phyloP scores from a whole-genome alignment of 2,797 vertebrate genomes.

The Myotis myotis region DNA sequence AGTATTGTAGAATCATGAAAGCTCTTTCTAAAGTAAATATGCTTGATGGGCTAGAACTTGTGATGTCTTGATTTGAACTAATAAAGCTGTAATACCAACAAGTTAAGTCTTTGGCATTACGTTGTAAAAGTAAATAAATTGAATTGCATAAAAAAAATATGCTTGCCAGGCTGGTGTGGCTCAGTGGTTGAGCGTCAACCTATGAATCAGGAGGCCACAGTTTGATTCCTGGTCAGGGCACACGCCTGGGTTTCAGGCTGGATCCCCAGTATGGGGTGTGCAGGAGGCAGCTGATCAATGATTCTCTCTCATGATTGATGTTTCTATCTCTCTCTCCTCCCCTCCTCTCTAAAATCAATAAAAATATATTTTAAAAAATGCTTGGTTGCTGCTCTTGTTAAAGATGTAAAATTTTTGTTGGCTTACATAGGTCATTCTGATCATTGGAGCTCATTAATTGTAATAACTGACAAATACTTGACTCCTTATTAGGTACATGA shows the following conservation, averaged over 20 bases:
- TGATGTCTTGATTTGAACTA: background rate
- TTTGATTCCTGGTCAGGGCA: too few relatives aligned
- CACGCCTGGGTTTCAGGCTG: too few relatives aligned
- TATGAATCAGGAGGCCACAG: too few relatives aligned
- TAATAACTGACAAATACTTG: background rate
- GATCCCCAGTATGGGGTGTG: too few relatives aligned
- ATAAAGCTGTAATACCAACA: background rate
- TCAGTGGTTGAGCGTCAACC: too few relatives aligned
- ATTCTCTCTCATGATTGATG: too few relatives aligned
- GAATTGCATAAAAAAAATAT: background rate
- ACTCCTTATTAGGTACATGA: background rate
- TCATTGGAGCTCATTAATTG: background rate
- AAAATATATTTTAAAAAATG: background rate
- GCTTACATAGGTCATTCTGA: background rate
- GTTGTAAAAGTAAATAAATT: background rate
- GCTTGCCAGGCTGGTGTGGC: too few relatives aligned
- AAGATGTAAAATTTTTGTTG: background rate
- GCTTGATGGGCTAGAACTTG: background rate
- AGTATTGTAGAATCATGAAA: constrained; percentile 8
- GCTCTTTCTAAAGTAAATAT: constrained; percentile 17
- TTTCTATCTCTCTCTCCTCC: too few relatives aligned
- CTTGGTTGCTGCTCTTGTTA: background rate
- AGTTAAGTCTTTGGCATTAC: background rate
- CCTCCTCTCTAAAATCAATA: too few relatives aligned
- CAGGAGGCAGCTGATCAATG: too few relatives aligned